Conservation (phyloP, 92 coral and sea anemone genomes). For the Phenganax subtilis region DNA sequence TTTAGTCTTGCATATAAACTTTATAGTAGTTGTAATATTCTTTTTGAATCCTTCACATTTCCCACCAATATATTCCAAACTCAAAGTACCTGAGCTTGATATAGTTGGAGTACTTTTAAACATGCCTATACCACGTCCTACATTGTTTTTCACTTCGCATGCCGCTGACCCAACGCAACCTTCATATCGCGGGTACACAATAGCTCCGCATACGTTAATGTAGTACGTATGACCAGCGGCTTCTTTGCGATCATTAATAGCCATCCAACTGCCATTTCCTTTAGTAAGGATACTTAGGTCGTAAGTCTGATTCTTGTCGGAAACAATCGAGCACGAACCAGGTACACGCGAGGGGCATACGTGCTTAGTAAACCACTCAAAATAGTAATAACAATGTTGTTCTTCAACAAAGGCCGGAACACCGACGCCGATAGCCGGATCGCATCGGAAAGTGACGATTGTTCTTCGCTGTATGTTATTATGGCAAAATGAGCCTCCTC, state of each 20-base stretch:
- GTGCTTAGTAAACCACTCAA: conserved; percentile 75
- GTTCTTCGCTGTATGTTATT: conserved; percentile 64
- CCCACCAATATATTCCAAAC: conserved; percentile 62
- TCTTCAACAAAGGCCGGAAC: conserved; percentile 61
- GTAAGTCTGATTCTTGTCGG: conserved; percentile 46
- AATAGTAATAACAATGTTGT: conserved; percentile 72
- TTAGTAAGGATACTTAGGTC: conserved; percentile 78
- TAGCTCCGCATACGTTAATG: conserved; percentile 72
- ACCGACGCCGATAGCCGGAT: conserved; percentile 54
- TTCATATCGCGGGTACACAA: neutral
- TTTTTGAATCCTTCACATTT: conserved; percentile 9
- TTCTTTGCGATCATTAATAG: conserved; percentile 62
- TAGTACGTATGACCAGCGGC: conserved; percentile 56
- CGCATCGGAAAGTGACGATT: conserved; percentile 70
- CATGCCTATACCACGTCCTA: conserved; percentile 58
- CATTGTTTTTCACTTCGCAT: conserved; percentile 58
- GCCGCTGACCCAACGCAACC: conserved; percentile 60
- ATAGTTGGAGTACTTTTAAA: conserved; percentile 44
- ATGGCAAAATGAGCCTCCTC: conserved; percentile 57
- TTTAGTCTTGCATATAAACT: conserved; percentile 76
- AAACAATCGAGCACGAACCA: conserved; percentile 71
- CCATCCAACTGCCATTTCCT: conserved; percentile 62
- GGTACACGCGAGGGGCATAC: conserved; percentile 91
- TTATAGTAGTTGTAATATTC: conserved; percentile 55
- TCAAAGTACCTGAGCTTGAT: conserved; percentile 56